Evolutionary conservation across 2,113 vertebrate genomes (phyloP), one percentile per base, ranked within the genome.

Genomic region (Oreochromis niloticus): DNA sequence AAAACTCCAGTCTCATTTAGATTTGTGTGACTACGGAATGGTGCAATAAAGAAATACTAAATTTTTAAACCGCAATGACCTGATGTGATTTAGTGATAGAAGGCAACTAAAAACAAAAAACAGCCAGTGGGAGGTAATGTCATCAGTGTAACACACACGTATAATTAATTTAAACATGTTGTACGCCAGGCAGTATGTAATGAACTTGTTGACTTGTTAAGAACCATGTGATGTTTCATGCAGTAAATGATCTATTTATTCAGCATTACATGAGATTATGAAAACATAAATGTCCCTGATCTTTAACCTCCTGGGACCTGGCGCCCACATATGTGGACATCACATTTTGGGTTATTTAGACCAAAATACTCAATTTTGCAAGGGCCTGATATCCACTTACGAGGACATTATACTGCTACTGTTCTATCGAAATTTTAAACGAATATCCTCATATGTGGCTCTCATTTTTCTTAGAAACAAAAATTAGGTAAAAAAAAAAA

Each of bases 11-110:
- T 59, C 24, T 30, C 56, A 14, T 30, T 59, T 30, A 59, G 2
- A 8, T 27, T 30, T 59, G 27, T 13, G 19, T 1, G 24, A 0
- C 56, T 16, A 24, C 4, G 4, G 13, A 27, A 57, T 14, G 0
- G 24, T 27, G 24, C 24, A 16, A 59, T 7, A 30, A 16, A 14
- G 19, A 7, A 59, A 59, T 57, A 27, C 55, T 3, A 4, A 14
- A 24, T 27, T 27, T 14, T 57, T 27, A 57, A 14, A 59, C 2
- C 3, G 4, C 7, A 61, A 16, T 9, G 27, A 59, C 3, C 22
- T 57, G 55, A 57, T 57, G 57, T 9, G 5, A 16, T 32, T 32
- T 32, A 59, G 56, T 61, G 27, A 61, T 9, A 32, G 57, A 17
- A 17, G 27, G 27, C 14, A 5, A 59, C 27, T 59, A 30, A 59